Percentiles rank a stretch among this genome's conserved stretches.
phyloP scores from a whole-genome alignment of 1,140 invertebrate species.

The Potamilus streckersoni region DNA sequence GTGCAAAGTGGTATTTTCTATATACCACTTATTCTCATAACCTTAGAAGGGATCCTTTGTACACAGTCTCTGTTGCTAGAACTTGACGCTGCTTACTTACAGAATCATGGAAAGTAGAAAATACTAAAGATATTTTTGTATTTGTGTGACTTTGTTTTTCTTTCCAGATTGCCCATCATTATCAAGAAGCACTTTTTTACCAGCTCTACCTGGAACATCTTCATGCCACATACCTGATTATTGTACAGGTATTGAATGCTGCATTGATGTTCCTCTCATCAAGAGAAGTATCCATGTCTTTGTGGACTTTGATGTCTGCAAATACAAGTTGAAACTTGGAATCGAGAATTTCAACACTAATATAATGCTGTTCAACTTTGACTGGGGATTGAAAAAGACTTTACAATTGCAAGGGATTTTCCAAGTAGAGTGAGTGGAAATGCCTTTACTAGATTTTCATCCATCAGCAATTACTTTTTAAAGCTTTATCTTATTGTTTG shows the following conservation, averaged over 20 bases:
- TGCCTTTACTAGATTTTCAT: no score
- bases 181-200: background rate
- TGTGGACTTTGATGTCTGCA: conserved; percentile 24
- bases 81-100: no score
- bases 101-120: no score
- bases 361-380: conserved; percentile 19
- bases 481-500: no score
- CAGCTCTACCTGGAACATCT: background rate
- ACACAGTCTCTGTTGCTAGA: no score
- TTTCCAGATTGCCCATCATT: conserved; percentile 11
- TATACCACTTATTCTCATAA: no score
- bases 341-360: conserved; percentile 19
- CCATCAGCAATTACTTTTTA: no score
- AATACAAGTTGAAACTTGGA: conserved; percentile 17
- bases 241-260: conserved; percentile 32
- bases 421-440: conserved; percentile 1
- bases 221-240: conserved; percentile 12
- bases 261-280: conserved; percentile 15
- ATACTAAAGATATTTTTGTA: no score
- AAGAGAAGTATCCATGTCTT: conserved; percentile 4
- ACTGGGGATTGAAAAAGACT: conserved; percentile 24
- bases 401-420: conserved; percentile 7
- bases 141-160: no score
- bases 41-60: no score
- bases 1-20: no score